Conservation (phyloP, 1,140 invertebrate species). For the Papilio dardanus region DNA sequence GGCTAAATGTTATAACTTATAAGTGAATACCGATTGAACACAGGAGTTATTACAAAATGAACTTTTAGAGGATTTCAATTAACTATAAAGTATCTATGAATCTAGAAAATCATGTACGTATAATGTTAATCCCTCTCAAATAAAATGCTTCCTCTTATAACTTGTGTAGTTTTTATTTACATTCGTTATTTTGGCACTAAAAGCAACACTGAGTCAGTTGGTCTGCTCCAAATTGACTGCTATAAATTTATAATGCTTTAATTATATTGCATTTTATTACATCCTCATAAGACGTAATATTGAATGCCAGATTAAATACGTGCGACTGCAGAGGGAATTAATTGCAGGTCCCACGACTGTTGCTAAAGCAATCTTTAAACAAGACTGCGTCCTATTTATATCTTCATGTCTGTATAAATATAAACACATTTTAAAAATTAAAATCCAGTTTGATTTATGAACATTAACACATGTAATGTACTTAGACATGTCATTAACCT, state of each 20-base stretch:
- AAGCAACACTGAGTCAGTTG: background rate
- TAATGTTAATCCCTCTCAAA: background rate
- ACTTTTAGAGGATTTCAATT: no score
- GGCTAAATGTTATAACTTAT: background rate
- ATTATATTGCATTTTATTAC: constrained; percentile 1
- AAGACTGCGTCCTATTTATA: background rate
- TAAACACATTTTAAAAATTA: constrained; percentile 9
- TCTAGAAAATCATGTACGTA: no score
- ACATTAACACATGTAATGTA: constrained; percentile 4
- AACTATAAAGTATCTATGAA: no score
- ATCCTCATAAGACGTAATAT: background rate
- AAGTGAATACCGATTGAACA: background rate
- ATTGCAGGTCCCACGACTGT: constrained; percentile 40
- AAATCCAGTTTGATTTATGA: background rate
- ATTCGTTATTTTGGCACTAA: background rate
- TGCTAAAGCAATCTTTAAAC: background rate
- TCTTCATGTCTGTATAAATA: background rate
- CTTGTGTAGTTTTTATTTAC: background rate
- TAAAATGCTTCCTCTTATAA: background rate
- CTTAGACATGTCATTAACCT: background rate
- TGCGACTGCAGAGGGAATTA: constrained; percentile 47
- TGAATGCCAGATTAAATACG: background rate
- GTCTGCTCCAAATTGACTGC: background rate
- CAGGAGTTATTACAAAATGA: no score
- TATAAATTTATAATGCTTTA: background rate